These are phyloP conservation scores for Pegoplata infirma DNA, from an alignment of 2,888 invertebrate genomes.

Conservation along the genomic window DNA sequence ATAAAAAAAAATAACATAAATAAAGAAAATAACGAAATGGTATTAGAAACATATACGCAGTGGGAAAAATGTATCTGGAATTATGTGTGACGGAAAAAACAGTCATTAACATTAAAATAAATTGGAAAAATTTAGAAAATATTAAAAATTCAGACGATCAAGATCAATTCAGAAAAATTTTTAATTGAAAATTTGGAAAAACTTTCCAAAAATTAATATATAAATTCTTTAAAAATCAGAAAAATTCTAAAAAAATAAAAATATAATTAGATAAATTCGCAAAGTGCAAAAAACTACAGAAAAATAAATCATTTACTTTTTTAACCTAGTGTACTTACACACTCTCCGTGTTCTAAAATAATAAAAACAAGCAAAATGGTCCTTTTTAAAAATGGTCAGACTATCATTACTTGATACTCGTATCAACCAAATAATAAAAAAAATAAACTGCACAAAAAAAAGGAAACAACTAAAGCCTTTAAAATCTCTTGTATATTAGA, in stretches of 20 bases:
- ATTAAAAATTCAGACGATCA: too few relatives aligned
- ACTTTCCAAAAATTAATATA: too few relatives aligned
- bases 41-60: neutral
- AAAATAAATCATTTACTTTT: neutral
- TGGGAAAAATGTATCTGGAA: neutral
- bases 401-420: constrained; percentile 20
- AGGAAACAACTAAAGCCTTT: constrained; percentile 36
- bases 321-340: neutral
- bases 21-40: neutral
- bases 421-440: constrained; percentile 2
- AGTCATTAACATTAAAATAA: too few relatives aligned
- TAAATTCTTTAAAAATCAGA: too few relatives aligned
- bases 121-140: too few relatives aligned
- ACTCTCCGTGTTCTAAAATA: neutral
- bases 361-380: neutral
- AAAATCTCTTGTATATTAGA: constrained; percentile 31
- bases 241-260: too few relatives aligned
- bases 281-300: too few relatives aligned
- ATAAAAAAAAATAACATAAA: too few relatives aligned
- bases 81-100: too few relatives aligned
- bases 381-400: constrained; percentile 4
- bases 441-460: neutral
- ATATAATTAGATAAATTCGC: too few relatives aligned
- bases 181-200: too few relatives aligned
- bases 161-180: too few relatives aligned